phyloP scores from a whole-genome alignment of 2,888 invertebrate genomes.

The Chymomyza caudatula region DNA sequence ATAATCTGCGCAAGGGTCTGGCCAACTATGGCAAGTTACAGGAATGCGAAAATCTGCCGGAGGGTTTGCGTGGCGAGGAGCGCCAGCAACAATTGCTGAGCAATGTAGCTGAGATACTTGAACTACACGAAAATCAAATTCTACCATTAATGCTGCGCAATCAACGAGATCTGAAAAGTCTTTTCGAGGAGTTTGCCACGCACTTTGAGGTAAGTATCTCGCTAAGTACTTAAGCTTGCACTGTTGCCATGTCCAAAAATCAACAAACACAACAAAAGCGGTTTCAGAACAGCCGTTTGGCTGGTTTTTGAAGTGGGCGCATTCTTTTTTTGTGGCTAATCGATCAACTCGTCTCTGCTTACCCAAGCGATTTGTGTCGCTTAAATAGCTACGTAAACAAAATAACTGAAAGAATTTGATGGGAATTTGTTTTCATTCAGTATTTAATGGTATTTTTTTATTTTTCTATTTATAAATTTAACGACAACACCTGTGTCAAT shows the following conservation, averaged over 20 bases:
- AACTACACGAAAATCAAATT: conserved; percentile 83
- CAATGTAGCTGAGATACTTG: conserved; percentile 92
- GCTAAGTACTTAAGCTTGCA: background rate
- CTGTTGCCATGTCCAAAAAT: conserved; percentile 17
- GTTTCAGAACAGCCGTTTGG: conserved; percentile 4
- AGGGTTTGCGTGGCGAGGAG: conserved; percentile 60
- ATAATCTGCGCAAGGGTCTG: conserved; percentile 73
- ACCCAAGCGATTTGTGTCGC: conserved; percentile 6
- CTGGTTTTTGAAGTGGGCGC: conserved; percentile 39
- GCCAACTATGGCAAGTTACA: conserved; percentile 72
- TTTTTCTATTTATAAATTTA: conserved; percentile 17
- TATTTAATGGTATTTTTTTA: background rate
- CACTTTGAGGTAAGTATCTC: conserved; percentile 74
- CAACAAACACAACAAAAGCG: conserved; percentile 5
- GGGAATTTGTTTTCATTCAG: background rate
- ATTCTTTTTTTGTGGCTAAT: conserved; percentile 22
- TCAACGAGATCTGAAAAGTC: conserved; percentile 73
- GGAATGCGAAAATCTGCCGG: conserved; percentile 63
- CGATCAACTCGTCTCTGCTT: conserved; percentile 38
- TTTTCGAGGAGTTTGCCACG: conserved; percentile 75
- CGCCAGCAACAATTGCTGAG: conserved; percentile 83
- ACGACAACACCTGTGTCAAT: conserved; percentile 40
- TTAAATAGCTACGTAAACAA: conserved; percentile 23
- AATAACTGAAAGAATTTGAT: background rate
- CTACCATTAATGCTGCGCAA: conserved; percentile 75